Conservation (phyloP, 2,113 vertebrate genomes). For the Petaurus breviceps region DNA sequence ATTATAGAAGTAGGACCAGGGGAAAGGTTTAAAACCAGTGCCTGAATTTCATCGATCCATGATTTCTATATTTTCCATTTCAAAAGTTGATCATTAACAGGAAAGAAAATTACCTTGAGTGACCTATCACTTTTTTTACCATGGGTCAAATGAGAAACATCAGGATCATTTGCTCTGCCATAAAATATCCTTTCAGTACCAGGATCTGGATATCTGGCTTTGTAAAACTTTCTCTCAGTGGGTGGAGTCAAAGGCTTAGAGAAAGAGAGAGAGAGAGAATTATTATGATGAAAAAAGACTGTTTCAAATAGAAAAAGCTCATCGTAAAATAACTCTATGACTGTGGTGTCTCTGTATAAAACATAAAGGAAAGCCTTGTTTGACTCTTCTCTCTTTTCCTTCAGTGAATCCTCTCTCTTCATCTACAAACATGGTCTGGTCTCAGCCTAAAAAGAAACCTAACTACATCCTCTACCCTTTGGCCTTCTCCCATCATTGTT, state of each 20-base stretch:
- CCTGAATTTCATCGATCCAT: too few species aligned
- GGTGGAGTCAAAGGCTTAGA: conserved; percentile 81
- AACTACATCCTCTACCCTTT: not conserved
- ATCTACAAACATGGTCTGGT: not conserved
- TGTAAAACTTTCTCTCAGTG: conserved; percentile 78
- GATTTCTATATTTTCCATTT: conserved; percentile 6
- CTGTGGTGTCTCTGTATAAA: not conserved
- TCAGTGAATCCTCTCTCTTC: not conserved
- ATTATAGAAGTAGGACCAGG: not conserved
- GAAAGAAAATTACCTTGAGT: conserved; percentile 81
- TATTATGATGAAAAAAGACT: too few species aligned
- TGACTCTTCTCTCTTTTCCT: not conserved
- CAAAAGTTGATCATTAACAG: conserved; percentile 75
- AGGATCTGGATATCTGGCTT: conserved; percentile 68
- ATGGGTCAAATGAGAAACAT: conserved; percentile 72
- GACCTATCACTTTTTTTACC: conserved; percentile 28
- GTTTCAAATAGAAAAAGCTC: not conserved
- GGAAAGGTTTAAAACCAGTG: too few species aligned
- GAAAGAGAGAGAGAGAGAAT: not conserved
- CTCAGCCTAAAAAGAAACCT: not conserved
- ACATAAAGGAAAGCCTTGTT: not conserved
- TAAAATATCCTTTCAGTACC: conserved; percentile 78
- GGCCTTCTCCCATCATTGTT: not conserved
- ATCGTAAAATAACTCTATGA: not conserved
- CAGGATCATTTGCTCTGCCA: conserved; percentile 85